Conservation (phyloP, 2,113 vertebrate genomes). For the Spermophilus dauricus region DNA sequence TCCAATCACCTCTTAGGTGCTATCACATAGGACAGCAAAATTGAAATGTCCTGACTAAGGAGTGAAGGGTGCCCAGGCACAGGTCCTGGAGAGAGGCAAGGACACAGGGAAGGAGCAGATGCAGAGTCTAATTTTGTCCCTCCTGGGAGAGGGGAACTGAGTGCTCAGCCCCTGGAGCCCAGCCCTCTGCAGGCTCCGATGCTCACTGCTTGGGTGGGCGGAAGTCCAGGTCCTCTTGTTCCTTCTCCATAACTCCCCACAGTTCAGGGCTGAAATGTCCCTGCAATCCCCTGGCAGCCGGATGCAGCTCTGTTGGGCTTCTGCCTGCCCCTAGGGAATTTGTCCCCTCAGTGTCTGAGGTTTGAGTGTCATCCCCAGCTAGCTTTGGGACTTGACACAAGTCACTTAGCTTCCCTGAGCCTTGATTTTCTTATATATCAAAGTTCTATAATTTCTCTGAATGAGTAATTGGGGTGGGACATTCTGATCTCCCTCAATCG, state of each 20-base stretch:
- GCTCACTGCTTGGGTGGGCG: not conserved
- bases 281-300: too few species aligned
- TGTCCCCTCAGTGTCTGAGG: not conserved
- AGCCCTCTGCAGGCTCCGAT: not conserved
- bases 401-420: not conserved
- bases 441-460: not conserved
- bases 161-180: not conserved
- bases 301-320: not conserved
- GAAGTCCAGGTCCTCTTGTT: not conserved
- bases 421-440: not conserved
- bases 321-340: not conserved
- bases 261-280: not conserved
- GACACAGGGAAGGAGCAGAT: not conserved
- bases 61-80: not conserved
- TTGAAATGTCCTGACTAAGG: not conserved
- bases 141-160: not conserved
- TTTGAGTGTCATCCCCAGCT: not conserved
- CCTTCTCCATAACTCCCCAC: not conserved
- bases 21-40: not conserved
- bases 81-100: not conserved
- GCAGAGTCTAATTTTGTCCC: not conserved
- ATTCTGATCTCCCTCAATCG: not conserved
- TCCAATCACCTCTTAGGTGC: not conserved
- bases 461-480: not conserved
- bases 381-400: not conserved